Conservation (phyloP, 2,113 vertebrate genomes). For the Seriola aureovittata region DNA sequence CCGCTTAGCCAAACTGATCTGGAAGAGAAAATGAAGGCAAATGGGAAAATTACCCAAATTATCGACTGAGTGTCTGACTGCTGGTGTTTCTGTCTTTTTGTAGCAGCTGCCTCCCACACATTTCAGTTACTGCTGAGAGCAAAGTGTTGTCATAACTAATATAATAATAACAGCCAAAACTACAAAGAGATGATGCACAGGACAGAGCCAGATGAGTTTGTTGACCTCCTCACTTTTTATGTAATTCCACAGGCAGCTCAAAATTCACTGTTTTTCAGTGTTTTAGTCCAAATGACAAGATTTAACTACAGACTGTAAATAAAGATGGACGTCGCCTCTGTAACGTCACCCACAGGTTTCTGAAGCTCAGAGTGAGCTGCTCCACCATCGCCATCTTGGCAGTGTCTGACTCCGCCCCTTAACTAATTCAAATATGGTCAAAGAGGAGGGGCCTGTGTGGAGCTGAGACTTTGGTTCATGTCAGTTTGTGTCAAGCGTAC, state of each 20-base stretch:
- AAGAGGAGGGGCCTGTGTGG: too few species aligned
- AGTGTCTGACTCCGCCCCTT: too few species aligned
- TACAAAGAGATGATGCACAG: background rate
- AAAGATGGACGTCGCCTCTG: too few species aligned
- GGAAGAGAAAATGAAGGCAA: background rate
- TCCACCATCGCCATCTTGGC: too few species aligned
- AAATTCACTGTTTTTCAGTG: background rate
- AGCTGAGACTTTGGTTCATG: too few species aligned
- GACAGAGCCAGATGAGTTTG: background rate
- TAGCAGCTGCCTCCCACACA: background rate
- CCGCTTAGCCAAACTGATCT: too few species aligned
- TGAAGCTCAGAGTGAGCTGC: too few species aligned
- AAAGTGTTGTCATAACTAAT: background rate
- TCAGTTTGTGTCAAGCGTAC: too few species aligned
- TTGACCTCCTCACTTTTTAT: background rate
- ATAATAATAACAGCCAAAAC: background rate
- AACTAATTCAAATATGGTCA: too few species aligned
- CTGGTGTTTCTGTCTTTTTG: background rate
- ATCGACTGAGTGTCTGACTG: background rate
- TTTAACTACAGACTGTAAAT: too few species aligned
- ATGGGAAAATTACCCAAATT: background rate
- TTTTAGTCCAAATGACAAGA: background rate
- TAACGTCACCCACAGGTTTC: too few species aligned
- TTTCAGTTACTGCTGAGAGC: background rate
- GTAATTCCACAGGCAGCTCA: background rate